These are phyloP conservation scores for Propithecus deckenii DNA, from an alignment of 2,797 vertebrate genomes.

Conservation along the genomic window DNA sequence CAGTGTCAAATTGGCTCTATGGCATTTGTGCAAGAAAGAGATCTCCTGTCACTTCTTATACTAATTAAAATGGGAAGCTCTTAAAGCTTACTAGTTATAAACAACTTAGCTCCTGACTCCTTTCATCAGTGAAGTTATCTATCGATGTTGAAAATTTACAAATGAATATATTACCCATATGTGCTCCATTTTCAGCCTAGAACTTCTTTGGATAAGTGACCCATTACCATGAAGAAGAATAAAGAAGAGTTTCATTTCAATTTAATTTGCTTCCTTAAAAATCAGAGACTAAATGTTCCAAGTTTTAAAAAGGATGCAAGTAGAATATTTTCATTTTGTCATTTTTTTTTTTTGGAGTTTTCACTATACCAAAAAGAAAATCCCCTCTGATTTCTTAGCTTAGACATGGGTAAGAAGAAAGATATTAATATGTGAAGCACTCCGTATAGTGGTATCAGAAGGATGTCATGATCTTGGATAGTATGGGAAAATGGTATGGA, in stretches of 20 bases:
- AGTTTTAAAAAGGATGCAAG: background rate
- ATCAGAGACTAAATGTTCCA: background rate
- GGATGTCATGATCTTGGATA: background rate
- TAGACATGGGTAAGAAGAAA: background rate
- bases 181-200: background rate
- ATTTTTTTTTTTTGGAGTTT: constrained; percentile 1
- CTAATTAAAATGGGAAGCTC: background rate
- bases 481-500: background rate
- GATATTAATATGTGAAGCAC: background rate
- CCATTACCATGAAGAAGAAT: background rate
- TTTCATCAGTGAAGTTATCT: background rate
- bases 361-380: background rate
- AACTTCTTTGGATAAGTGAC: background rate
- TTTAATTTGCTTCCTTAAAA: background rate
- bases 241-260: background rate
- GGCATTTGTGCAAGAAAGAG: background rate
- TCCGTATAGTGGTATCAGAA: background rate
- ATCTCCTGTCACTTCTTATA: background rate
- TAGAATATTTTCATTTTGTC: background rate
- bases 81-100: background rate
- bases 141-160: background rate
- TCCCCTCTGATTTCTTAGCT: background rate
- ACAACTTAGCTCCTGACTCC: background rate
- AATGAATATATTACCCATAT: background rate
- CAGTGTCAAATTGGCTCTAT: background rate